A percentile compares a stretch with the other conserved stretches of the same genome.
phyloP scores from a whole-genome alignment of 2,113 vertebrate species.

The Pluvianellus socialis region DNA sequence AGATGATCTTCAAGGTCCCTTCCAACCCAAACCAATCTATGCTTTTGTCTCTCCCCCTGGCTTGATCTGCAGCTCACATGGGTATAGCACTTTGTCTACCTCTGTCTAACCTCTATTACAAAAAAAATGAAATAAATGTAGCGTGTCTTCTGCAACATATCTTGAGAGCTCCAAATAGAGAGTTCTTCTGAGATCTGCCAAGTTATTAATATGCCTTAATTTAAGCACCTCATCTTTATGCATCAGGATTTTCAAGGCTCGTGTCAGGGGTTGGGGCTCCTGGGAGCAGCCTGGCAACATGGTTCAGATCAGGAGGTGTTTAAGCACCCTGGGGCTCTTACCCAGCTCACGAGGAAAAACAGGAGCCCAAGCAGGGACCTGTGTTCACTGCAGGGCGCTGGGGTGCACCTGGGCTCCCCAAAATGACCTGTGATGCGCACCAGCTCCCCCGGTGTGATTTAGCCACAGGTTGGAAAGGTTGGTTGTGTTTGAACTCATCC shows the following conservation, averaged over 20 bases:
- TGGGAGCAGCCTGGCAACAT: not conserved
- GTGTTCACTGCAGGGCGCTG: not conserved
- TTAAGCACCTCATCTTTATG: conserved; percentile 12
- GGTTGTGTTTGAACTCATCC: not conserved
- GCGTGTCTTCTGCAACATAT: not conserved
- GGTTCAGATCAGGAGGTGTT: not conserved
- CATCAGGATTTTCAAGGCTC: not conserved
- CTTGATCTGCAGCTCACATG: not conserved
- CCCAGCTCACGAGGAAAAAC: not conserved
- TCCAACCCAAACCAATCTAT: no score
- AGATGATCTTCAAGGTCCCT: no score
- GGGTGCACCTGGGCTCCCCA: not conserved
- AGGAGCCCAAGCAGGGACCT: not conserved
- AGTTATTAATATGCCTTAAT: conserved; percentile 35
- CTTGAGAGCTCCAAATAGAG: not conserved
- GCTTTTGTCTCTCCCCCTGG: not conserved
- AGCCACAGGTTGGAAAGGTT: not conserved
- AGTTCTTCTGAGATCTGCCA: not conserved
- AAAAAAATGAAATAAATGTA: not conserved
- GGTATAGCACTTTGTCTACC: not conserved
- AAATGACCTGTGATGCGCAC: not conserved
- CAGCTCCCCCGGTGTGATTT: not conserved
- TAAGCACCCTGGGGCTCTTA: not conserved
- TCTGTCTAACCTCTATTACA: not conserved
- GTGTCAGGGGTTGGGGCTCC: not conserved